Percentiles rank a stretch among this genome's conserved stretches.
These are phyloP conservation scores for Monarcha castaneiventris DNA, from an alignment of 2,113 vertebrate species.

Conservation along the genomic window DNA sequence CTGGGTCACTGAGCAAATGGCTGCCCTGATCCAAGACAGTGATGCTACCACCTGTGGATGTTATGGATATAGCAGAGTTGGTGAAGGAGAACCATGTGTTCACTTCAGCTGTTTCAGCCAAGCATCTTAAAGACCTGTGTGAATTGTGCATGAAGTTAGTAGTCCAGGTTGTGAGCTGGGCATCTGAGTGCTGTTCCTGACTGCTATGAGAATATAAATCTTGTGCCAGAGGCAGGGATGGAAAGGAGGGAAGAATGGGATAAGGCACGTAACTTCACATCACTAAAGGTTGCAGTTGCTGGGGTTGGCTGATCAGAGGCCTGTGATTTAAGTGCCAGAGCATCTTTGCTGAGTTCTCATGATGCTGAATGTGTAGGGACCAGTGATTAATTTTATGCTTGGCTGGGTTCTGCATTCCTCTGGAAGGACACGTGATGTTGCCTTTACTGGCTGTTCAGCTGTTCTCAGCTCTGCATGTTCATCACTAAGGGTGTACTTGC, in stretches of 20 bases:
- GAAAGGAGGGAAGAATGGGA: background rate
- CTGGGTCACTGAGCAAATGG: background rate
- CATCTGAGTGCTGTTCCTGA: background rate
- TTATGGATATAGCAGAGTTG: background rate
- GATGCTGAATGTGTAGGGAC: background rate
- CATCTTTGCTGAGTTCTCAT: background rate
- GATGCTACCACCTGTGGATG: background rate
- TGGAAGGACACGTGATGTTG: background rate
- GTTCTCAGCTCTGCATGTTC: background rate
- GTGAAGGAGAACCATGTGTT: background rate
- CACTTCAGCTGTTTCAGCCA: background rate
- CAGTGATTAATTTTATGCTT: background rate
- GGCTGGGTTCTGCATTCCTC: background rate
- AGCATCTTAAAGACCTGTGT: background rate
- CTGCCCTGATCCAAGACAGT: background rate
- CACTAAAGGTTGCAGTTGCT: background rate
- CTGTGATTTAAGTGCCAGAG: background rate
- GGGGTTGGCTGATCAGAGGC: background rate
- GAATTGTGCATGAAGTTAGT: background rate
- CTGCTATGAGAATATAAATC: background rate
- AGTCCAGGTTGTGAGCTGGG: background rate
- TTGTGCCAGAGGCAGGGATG: background rate
- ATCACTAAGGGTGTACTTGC: background rate
- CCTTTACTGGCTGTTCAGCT: background rate
- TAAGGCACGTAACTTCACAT: background rate